phyloP scores from a whole-genome alignment of 2,888 invertebrate genomes.

The Hydriomena furcata region DNA sequence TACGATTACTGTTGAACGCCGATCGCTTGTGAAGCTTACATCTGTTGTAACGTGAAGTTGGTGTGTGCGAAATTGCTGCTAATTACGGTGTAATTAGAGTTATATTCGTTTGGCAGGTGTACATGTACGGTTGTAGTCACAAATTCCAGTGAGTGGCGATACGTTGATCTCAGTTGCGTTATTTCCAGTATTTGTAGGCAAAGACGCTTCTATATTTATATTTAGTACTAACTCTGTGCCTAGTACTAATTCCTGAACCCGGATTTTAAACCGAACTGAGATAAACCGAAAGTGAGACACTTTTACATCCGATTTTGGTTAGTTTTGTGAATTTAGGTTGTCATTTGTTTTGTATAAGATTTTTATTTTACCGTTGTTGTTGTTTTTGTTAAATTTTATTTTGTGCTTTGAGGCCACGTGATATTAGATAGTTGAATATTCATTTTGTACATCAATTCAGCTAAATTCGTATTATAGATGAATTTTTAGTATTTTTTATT shows the following conservation, averaged over 20 bases:
- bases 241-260: neutral
- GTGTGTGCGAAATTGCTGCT: neutral
- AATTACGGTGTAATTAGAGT: neutral
- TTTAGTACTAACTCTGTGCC: slow-evolving; percentile 2
- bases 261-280: slow-evolving; percentile 6
- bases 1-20: slow-evolving; percentile 30
- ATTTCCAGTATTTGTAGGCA: slow-evolving; percentile 50
- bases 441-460: slow-evolving; percentile 51
- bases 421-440: slow-evolving; percentile 74
- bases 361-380: slow-evolving; percentile 76
- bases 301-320: slow-evolving; percentile 52
- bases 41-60: neutral
- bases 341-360: slow-evolving; percentile 66
- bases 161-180: slow-evolving; percentile 59
- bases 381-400: slow-evolving; percentile 74
- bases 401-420: slow-evolving; percentile 68
- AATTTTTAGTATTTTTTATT: slow-evolving; percentile 40
- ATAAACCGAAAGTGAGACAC: slow-evolving; percentile 26
- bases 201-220: slow-evolving; percentile 33
- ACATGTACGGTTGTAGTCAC: slow-evolving; percentile 39
- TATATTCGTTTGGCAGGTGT: neutral
- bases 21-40: slow-evolving; percentile 23
- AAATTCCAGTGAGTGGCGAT: slow-evolving; percentile 46
- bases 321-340: slow-evolving; percentile 58
- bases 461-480: slow-evolving; percentile 39